Conservation (phyloP, 2,797 vertebrate species). For the Discoglossus pictus region DNA sequence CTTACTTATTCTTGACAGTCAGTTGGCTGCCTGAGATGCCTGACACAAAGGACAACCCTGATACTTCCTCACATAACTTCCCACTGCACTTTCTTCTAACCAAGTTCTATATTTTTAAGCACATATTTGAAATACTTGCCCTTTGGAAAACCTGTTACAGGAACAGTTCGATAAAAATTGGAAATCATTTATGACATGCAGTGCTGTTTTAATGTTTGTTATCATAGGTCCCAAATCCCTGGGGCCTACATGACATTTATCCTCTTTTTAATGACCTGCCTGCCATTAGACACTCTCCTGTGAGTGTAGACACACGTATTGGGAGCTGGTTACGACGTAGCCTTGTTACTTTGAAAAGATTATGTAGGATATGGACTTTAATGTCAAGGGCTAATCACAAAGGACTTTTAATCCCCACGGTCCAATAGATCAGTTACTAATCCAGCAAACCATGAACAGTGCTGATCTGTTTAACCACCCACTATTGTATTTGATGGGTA, state of each 20-base stretch:
- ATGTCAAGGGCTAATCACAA: conserved; percentile 45
- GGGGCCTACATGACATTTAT: conserved; percentile 41
- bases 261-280: conserved; percentile 28
- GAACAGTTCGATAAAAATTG: too few relatives aligned
- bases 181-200: too few relatives aligned
- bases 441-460: conserved; percentile 71
- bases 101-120: too few relatives aligned
- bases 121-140: too few relatives aligned
- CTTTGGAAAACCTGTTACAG: too few relatives aligned
- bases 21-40: too few relatives aligned
- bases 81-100: too few relatives aligned
- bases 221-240: too few relatives aligned
- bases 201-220: too few relatives aligned
- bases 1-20: too few relatives aligned
- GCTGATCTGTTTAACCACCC: conserved; percentile 69
- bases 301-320: conserved; percentile 20
- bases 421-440: conserved; percentile 69
- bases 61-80: too few relatives aligned
- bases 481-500: conserved; percentile 70
- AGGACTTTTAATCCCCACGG: conserved; percentile 66
- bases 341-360: conserved; percentile 46
- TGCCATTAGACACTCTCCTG: conserved; percentile 12
- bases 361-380: conserved; percentile 44
- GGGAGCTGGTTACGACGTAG: conserved; percentile 19
- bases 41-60: too few relatives aligned